A percentile compares a stretch with the other conserved stretches of the same genome.
Conservation (phyloP, 2,888 invertebrate species). For the Hetaerina titia region DNA sequence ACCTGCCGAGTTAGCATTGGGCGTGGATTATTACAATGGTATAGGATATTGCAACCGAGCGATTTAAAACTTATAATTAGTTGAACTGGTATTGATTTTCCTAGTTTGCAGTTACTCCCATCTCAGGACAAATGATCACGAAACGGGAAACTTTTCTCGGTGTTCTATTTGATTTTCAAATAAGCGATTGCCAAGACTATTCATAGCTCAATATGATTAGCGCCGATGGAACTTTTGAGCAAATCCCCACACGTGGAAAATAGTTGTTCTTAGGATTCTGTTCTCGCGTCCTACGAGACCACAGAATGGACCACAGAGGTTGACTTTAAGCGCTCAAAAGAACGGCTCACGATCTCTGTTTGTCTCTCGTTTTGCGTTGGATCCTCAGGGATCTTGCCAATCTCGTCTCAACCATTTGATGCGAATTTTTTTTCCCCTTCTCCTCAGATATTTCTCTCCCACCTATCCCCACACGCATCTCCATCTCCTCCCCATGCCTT, state of each 20-base stretch:
- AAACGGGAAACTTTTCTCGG: no score
- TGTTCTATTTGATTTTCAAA: no score
- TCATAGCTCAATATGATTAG: not conserved
- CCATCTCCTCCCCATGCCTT: not conserved
- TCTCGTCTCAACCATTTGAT: not conserved
- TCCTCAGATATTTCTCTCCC: not conserved
- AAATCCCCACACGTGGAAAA: no score
- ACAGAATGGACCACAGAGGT: no score
- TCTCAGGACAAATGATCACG: no score
- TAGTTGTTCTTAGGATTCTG: not conserved
- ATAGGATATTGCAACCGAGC: no score
- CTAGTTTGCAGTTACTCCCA: no score
- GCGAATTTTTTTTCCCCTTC: not conserved
- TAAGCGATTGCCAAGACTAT: not conserved
- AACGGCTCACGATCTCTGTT: not conserved
- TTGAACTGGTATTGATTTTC: no score
- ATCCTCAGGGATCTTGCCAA: not conserved
- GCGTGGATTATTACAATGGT: no score
- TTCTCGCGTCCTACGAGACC: not conserved
- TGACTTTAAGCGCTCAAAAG: not conserved
- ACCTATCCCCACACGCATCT: not conserved
- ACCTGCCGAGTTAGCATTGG: no score
- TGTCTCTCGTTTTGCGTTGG: not conserved
- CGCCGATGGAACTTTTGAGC: no score
- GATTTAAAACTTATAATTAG: no score